Evolutionary conservation across 2,113 vertebrate genomes (phyloP).

Genomic region (Sceloporus tristichus): DNA sequence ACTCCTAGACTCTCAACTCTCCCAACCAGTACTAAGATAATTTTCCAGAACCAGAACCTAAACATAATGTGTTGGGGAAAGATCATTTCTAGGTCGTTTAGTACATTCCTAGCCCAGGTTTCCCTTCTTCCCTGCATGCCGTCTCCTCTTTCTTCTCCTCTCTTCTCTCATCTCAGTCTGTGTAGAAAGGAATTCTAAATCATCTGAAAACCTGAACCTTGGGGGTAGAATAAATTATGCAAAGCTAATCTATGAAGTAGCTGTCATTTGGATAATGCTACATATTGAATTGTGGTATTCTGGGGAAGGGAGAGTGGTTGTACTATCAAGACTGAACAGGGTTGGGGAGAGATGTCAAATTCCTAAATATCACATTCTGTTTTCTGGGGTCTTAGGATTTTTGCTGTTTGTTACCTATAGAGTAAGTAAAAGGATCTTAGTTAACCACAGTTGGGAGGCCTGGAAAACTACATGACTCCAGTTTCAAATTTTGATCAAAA

Average conservation of each 20-base stretch:
- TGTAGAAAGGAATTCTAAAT: conserved; percentile 27
- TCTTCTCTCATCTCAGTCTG: not conserved
- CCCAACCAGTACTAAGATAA: too few relatives aligned
- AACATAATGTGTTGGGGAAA: not conserved
- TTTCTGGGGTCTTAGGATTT: not conserved
- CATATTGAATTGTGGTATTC: conserved; percentile 11
- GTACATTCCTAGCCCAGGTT: not conserved
- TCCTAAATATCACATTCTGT: not conserved
- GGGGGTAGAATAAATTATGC: conserved; percentile 41
- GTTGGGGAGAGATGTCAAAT: not conserved
- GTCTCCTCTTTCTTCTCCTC: not conserved
- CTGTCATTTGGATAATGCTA: conserved; percentile 16
- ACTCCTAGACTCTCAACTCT: too few relatives aligned
- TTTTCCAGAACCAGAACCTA: not conserved
- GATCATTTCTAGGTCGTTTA: not conserved
- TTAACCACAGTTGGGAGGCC: not conserved
- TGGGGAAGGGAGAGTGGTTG: not conserved
- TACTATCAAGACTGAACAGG: not conserved
- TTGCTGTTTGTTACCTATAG: not conserved
- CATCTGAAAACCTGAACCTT: conserved; percentile 35
- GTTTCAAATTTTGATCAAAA: not conserved
- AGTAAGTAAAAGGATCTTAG: not conserved
- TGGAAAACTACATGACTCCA: not conserved
- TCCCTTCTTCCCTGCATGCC: not conserved
- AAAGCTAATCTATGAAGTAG: conserved; percentile 35